phyloP scores from a whole-genome alignment of 1,140 invertebrate genomes.

The Panagrolaimus sp. region DNA sequence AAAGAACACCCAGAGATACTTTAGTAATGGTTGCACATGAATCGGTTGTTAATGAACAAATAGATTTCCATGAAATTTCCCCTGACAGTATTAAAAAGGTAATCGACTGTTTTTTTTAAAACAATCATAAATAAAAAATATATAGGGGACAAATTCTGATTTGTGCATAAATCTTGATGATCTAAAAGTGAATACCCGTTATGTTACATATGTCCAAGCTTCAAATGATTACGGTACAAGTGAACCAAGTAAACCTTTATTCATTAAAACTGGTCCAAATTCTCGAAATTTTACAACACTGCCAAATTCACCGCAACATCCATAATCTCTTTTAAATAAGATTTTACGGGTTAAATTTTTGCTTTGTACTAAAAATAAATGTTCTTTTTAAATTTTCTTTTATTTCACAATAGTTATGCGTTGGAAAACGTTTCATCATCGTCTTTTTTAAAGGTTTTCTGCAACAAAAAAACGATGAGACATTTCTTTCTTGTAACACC shows the following conservation, averaged over 20 bases:
- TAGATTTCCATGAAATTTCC: conserved; percentile 22
- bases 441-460: too few relatives aligned
- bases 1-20: conserved; percentile 9
- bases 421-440: too few relatives aligned
- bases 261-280: conserved; percentile 12
- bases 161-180: conserved; percentile 26
- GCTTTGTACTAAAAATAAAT: too few relatives aligned
- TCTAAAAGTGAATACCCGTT: conserved; percentile 15
- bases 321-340: too few relatives aligned
- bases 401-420: too few relatives aligned
- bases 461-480: too few relatives aligned
- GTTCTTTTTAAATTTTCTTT: too few relatives aligned
- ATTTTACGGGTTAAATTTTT: too few relatives aligned
- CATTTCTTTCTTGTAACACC: too few relatives aligned
- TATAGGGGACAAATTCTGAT: conserved; percentile 23
- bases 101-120: background rate
- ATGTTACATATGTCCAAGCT: conserved; percentile 35
- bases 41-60: conserved; percentile 15
- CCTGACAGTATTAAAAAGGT: conserved; percentile 27
- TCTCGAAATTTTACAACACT: too few relatives aligned
- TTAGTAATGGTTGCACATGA: conserved; percentile 23
- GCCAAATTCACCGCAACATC: too few relatives aligned
- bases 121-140: background rate
- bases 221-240: conserved; percentile 35
- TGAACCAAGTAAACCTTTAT: conserved; percentile 37